Base-by-base conservation (phyloP, 2,113 vertebrate genomes). In the Corapipo altera region DNA sequence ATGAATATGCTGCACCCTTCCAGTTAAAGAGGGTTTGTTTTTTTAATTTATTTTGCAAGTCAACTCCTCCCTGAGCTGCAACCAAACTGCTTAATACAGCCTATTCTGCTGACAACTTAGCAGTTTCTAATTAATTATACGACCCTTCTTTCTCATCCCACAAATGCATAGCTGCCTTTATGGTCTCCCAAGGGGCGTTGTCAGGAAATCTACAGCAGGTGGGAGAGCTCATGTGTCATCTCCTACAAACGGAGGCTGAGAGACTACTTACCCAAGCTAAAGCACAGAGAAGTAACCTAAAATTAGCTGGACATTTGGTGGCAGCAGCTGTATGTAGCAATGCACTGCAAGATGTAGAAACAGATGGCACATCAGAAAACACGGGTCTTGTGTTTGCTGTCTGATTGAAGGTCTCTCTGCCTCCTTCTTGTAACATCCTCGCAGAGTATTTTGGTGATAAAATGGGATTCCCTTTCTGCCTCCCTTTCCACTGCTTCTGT, bases 231-330 rank as follows among this genome's bases (percentile, higher is more conserved):
- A 84, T 67, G 83, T 96, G 80, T 94, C 95, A 88, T 74, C 76
- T 79, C 54, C 44, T 72, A n/a, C 82, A 84, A 93, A 86, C 49
- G 76, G 73, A 84, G 76, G 65, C 85, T 89, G 61, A 81, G 58
- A 74, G 54, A 52, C 80, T 67, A 43, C 69, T 92, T 78, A 52
- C 69, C 75, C 88, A 84, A 89, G 61, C 90, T 92, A 52, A 67
- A 61, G 48, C 52, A 83, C n/a, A 74, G 44, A 92, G 57, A 64
- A 88, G 52, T 35, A 88, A 54, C 88, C 93, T 95, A 96, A 96
- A 97, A 96, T 96, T 94, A 96, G 88, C 89, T 37, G 72, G 90
- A 79, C 85, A 91, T 93, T 97, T 97, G 90, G 92, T 83, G 91
- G 69, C 65, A 94, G 95, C 95, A 96, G 90, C 95, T 96, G 95